phyloP scores from a whole-genome alignment of 2,113 vertebrate genomes.

The Pan paniscus region DNA sequence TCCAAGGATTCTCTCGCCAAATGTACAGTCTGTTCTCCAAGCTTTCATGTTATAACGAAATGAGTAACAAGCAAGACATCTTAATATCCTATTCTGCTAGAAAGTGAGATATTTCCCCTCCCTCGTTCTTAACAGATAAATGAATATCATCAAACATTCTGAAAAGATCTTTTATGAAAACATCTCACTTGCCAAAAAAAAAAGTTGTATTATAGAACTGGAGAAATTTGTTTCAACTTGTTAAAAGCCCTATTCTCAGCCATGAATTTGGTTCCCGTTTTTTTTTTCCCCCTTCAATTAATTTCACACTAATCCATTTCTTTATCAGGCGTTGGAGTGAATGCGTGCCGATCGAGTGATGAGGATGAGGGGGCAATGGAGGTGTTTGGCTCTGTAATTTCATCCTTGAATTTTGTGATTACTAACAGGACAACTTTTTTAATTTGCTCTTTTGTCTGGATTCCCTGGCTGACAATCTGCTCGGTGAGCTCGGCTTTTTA shows the following conservation, averaged over 20 bases:
- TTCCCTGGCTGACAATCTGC: slow-evolving; percentile 97
- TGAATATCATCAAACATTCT: slow-evolving; percentile 62
- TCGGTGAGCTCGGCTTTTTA: slow-evolving; percentile 97
- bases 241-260: slow-evolving; percentile 79
- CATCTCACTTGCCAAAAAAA: slow-evolving; percentile 33
- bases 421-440: slow-evolving; percentile 99
- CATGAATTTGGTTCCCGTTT: slow-evolving; percentile 65
- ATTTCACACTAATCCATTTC: slow-evolving; percentile 89
- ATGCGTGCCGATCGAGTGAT: slow-evolving; percentile 84
- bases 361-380: slow-evolving; percentile 86
- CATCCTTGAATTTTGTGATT: slow-evolving; percentile 99
- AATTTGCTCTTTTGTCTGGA: slow-evolving; percentile 99
- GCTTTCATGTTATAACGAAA: slow-evolving; percentile 76
- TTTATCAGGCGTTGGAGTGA: slow-evolving; percentile 74
- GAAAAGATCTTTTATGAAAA: slow-evolving; percentile 56
- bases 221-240: slow-evolving; percentile 76
- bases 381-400: slow-evolving; percentile 97
- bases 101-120: neutral
- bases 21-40: slow-evolving; percentile 64
- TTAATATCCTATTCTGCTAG: slow-evolving; percentile 69
- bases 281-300: slow-evolving; percentile 83
- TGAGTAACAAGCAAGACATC: slow-evolving; percentile 70
- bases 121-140: slow-evolving; percentile 54
- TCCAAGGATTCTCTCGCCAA: slow-evolving; percentile 69
- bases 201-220: slow-evolving; percentile 59